Base-by-base conservation (phyloP, 2,888 invertebrate genomes). In the Lepidonotus clava region DNA sequence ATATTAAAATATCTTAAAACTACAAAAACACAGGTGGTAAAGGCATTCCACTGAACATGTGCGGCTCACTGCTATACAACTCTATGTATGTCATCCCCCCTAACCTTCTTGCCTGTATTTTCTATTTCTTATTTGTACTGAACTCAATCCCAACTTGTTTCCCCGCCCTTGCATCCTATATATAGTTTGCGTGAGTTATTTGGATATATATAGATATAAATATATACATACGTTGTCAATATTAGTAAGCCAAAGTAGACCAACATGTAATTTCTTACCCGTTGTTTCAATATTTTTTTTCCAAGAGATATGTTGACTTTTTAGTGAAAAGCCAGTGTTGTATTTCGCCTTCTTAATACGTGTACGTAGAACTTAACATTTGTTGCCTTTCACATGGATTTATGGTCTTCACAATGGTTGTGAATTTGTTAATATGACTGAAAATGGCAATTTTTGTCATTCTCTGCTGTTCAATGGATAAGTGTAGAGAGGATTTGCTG, bases 171-270 rank as follows among this genome's bases (percentile, higher is more conserved):
- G 61, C 28, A 61, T 32, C 24, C 1, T 61, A 32, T n/a, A n/a
- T 61, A 61, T 32, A 61, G 61, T 28, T 24, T 32, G 61, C 61
- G 28, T 61, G 61, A 61, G 61, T 61, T 71, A 71, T 71, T 14
- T 71, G n/a, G 34, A 71, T 36, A 71, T 71, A 71, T 67, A 67
- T 67, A 34, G 5, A 67, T 32, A 67, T 32, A 67, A 36, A 36
- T 71, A 71, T 36, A 66, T 24, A 66, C 32, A 46, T 46, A 46
- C 18, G n/a, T 28, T 61, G 61, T 61, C 61, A 28, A n/a, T 4
- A n/a, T 61, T 32, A 61, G 61, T 61, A 2, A 61, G 61, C 61
- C 61, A 61, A 61, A 61, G 61, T 61, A 61, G 61, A 61, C 11
- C 28, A 32, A 28, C 24, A 28, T 28, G 61, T 61, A 61, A 18